phyloP scores from a whole-genome alignment of 2,888 invertebrate species.

The Erebia epiphron region DNA sequence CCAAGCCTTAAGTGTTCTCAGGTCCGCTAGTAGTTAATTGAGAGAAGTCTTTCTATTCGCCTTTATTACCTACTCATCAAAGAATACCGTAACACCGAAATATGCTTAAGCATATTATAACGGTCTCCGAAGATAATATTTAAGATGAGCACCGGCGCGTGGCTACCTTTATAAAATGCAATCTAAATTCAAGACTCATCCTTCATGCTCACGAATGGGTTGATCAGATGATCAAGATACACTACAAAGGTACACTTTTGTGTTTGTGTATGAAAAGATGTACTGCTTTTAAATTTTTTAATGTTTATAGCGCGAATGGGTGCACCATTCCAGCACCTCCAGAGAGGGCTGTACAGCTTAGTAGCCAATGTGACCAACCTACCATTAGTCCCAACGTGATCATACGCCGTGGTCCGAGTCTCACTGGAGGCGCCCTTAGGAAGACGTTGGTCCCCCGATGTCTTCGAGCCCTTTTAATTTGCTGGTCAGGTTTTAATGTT shows the following conservation, averaged over 20 bases:
- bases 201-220: constrained; percentile 4
- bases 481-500: too few species aligned
- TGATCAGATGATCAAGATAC: background rate
- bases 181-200: constrained; percentile 16
- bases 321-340: too few species aligned
- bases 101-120: constrained; percentile 36
- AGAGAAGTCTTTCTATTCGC: constrained; percentile 24
- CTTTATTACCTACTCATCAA: constrained; percentile 31
- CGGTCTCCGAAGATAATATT: constrained; percentile 32
- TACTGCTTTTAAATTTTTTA: background rate
- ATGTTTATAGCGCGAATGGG: too few species aligned
- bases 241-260: background rate
- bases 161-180: constrained; percentile 15
- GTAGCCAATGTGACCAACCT: too few species aligned
- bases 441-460: too few species aligned
- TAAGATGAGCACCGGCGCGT: constrained; percentile 29
- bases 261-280: background rate
- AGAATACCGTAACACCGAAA: constrained; percentile 37
- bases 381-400: too few species aligned
- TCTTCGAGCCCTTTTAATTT: too few species aligned
- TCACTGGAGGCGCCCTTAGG: too few species aligned
- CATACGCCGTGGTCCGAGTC: too few species aligned
- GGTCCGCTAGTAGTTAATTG: constrained; percentile 19
- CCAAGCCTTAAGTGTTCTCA: constrained; percentile 13
- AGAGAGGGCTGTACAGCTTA: too few species aligned